Evolutionary conservation across 2,797 vertebrate genomes (phyloP).

Genomic region (Notoglanidium macrostoma): DNA sequence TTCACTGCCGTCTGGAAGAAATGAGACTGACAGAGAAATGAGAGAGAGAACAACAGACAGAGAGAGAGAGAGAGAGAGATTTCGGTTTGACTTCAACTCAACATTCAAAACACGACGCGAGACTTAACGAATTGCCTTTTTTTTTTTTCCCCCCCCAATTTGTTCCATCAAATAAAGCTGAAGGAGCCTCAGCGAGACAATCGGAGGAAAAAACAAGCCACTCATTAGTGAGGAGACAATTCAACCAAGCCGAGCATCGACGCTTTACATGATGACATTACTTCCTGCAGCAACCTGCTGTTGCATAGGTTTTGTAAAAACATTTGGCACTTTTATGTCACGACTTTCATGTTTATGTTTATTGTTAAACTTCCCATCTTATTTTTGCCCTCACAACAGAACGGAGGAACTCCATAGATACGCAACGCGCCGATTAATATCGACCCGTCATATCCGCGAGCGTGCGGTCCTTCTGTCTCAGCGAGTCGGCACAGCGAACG

Average conservation of each 20-base stretch:
- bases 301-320: neutral
- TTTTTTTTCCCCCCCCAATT: neutral
- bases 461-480: neutral
- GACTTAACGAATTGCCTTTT: too few species aligned
- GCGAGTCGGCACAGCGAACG: neutral
- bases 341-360: neutral
- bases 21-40: neutral
- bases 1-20: constrained; percentile 3
- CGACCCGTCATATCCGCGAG: too few species aligned
- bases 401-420: neutral
- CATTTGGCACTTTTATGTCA: neutral
- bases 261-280: neutral
- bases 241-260: neutral
- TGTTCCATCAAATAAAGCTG: neutral
- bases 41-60: neutral
- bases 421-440: neutral
- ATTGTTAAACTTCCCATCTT: neutral
- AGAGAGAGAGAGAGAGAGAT: neutral
- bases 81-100: neutral
- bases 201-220: neutral
- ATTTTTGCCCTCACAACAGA: neutral
- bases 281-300: constrained; percentile 12
- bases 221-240: too few species aligned
- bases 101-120: neutral
- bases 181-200: neutral